Conservation (phyloP, 2,113 vertebrate genomes). For the Grus americana region DNA sequence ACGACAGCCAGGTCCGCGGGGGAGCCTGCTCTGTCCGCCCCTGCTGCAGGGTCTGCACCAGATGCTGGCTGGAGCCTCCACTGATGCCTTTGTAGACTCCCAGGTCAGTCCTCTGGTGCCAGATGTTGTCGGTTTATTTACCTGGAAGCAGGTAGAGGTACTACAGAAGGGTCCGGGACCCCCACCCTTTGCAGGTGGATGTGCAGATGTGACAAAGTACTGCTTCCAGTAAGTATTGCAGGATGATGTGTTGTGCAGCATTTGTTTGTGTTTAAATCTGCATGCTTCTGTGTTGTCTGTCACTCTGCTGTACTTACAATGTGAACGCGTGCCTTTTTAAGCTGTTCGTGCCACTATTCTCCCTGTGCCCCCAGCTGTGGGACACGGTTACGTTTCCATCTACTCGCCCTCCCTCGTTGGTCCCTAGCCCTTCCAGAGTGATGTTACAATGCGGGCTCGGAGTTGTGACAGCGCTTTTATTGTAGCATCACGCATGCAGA, state of each 20-base stretch:
- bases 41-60: not conserved
- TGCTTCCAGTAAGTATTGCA: not conserved
- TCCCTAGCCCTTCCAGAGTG: not conserved
- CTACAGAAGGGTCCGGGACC: not conserved
- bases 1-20: not conserved
- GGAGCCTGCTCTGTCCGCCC: not conserved
- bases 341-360: not conserved
- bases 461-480: not conserved
- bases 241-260: not conserved
- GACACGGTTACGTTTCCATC: accelerated
- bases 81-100: not conserved
- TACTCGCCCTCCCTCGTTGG: not conserved
- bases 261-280: not conserved
- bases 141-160: not conserved
- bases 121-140: not conserved
- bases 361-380: not conserved
- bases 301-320: not conserved
- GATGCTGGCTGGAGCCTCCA: not conserved
- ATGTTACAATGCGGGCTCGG: not conserved
- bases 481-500: not conserved
- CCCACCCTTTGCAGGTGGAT: not conserved
- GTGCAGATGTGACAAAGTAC: not conserved
- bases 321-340: not conserved
- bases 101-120: not conserved
- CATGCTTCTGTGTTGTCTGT: not conserved